A percentile compares a stretch with the other conserved stretches of the same genome.
These are phyloP conservation scores for Apamea monoglypha DNA, from an alignment of 2,888 invertebrate genomes.

Conservation along the genomic window DNA sequence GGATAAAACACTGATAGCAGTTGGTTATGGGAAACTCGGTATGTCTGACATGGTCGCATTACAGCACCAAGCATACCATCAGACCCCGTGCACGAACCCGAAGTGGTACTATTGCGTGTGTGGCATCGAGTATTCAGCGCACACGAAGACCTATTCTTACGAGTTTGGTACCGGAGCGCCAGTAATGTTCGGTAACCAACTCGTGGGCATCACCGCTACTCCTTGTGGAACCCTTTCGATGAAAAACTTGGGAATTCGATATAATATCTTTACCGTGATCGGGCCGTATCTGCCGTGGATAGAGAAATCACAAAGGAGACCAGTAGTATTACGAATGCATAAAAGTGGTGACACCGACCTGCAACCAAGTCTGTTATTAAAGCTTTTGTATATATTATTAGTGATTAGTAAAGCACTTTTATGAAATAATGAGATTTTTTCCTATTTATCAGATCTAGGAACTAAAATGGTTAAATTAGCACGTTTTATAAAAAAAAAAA, in stretches of 20 bases:
- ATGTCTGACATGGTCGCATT: conserved; percentile 66
- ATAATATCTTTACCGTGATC: conserved; percentile 81
- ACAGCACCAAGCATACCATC: conserved; percentile 76
- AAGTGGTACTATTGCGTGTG: conserved; percentile 84
- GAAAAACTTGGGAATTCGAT: conserved; percentile 65
- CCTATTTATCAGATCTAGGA: conserved; percentile 36
- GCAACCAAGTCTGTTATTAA: conserved; percentile 29
- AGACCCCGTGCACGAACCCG: conserved; percentile 78
- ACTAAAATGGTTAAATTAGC: conserved; percentile 38
- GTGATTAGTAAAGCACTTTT: conserved; percentile 67
- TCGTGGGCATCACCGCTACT: conserved; percentile 77
- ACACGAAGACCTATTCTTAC: conserved; percentile 65
- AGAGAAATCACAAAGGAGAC: conserved; percentile 64
- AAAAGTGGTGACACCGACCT: conserved; percentile 3
- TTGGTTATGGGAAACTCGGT: conserved; percentile 77
- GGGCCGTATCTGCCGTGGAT: conserved; percentile 81
- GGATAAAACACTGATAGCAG: conserved; percentile 68
- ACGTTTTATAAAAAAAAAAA: no score
- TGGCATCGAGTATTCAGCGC: conserved; percentile 73
- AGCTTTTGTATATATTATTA: conserved; percentile 63
- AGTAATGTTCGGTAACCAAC: conserved; percentile 70
- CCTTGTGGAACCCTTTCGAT: conserved; percentile 72
- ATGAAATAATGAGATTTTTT: conserved; percentile 53
- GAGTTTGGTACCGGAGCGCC: conserved; percentile 82
- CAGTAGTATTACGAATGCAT: conserved; percentile 23